Conservation (phyloP, 1,140 invertebrate species). For the Heliconius nattereri region DNA sequence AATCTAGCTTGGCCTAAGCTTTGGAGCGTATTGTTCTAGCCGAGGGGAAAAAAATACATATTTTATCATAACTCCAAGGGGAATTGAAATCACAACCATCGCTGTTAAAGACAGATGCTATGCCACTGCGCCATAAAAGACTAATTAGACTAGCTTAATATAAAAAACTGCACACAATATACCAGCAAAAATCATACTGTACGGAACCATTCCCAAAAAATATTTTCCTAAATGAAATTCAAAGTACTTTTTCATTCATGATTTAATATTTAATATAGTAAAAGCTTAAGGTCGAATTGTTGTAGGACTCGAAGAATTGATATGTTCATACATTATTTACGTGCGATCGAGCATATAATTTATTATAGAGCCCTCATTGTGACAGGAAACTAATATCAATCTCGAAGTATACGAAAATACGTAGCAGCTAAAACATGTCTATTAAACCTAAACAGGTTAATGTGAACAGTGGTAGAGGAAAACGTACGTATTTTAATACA, state of each 20-base stretch:
- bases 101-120: neutral
- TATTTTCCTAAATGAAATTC: neutral
- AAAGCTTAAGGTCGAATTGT: neutral
- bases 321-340: slow-evolving; percentile 6
- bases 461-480: neutral
- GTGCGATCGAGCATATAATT: slow-evolving; percentile 3
- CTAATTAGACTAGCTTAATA: neutral
- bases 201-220: neutral
- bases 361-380: neutral
- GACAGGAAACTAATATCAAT: neutral
- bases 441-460: neutral
- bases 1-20: no score
- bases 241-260: neutral
- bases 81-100: no score
- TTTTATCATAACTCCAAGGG: no score
- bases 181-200: neutral
- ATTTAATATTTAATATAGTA: slow-evolving; percentile 7
- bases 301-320: neutral
- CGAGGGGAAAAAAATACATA: no score
- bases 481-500: neutral
- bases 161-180: no score
- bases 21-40: no score
- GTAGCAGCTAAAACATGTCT: neutral
- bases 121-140: neutral
- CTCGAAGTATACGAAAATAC: neutral